Base-by-base conservation (phyloP, 2,888 invertebrate species). In the Epinotia ramella region DNA sequence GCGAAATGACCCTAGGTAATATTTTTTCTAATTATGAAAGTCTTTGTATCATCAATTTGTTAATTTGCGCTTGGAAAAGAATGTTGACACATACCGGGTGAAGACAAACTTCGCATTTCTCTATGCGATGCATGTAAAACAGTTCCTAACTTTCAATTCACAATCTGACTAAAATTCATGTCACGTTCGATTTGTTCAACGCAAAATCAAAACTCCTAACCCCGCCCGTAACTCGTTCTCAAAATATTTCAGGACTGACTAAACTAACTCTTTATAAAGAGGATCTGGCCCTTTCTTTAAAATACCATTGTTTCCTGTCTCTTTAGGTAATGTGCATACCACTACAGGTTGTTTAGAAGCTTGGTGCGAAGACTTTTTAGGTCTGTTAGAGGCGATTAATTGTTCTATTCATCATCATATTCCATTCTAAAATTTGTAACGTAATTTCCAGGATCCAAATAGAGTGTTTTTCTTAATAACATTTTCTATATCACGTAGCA, bases 101-200 rank as follows among this genome's bases (percentile, higher is more conserved):
- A 59, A n/a, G 7, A 59, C 28, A 33, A 70, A 60, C 12, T 53
- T 62, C 13, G 18, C 18, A 20, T 28, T 33, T 73, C 28, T 59
- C 11, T 57, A 66, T 65, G 28, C 28, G 5, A 44, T 44, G 83
- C 84, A 85, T 83, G 59, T 66, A 75, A 60, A 69, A 59, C 59
- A 4, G 44, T 69, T 59, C 44, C 28, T 28, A 65, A 71, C 60
- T 71, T 75, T 65, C 65, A 60, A 59, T 53, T 75, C 46, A 33
- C 24, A 66, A 70, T 13, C 56, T 74, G 13, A 57, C 40, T 70
- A 75, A 65, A 66, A 75, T 71, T 75, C 64, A 59, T 53, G 33
- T 70, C 74, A 70, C 70, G 70, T 75, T 69, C 65, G 64, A 70
- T 56, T 70, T 70, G 57, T 75, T 70, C 65, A 65, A 70, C 24